Conservation (phyloP, 2,888 invertebrate genomes). For the Xestia rhomboidea region DNA sequence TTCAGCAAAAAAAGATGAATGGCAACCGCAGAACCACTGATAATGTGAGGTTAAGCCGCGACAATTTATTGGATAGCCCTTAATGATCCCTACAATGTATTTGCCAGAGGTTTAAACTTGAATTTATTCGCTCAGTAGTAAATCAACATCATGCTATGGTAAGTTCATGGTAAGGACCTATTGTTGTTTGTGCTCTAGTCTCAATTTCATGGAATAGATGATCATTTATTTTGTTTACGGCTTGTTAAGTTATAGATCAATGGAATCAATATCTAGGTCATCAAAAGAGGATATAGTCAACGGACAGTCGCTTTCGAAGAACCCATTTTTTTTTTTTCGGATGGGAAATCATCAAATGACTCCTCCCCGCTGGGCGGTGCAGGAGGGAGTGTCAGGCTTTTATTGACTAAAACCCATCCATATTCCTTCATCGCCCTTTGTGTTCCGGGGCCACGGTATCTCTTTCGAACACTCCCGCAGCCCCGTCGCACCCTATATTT, state of each 20-base stretch:
- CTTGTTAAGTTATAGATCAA: not conserved
- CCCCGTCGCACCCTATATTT: too few relatives aligned
- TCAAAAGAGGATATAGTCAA: not conserved
- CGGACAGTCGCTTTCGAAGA: not conserved
- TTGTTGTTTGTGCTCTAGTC: conserved; percentile 17
- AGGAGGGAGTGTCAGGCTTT: too few relatives aligned
- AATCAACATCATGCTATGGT: conserved; percentile 11
- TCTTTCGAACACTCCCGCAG: too few relatives aligned
- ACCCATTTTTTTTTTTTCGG: not conserved
- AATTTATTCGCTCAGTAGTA: conserved; percentile 33
- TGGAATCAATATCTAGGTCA: not conserved
- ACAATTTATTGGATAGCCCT: conserved; percentile 2
- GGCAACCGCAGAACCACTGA: not conserved
- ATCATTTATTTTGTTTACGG: conserved; percentile 9
- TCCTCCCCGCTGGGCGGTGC: too few relatives aligned
- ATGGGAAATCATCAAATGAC: too few relatives aligned
- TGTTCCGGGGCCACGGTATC: too few relatives aligned
- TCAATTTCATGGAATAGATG: conserved; percentile 34
- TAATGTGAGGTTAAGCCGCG: conserved; percentile 3
- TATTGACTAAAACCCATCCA: too few relatives aligned
- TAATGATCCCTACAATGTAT: conserved; percentile 5
- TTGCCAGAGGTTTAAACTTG: not conserved
- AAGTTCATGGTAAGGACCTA: conserved; percentile 32
- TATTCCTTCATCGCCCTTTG: too few relatives aligned
- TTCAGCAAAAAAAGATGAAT: not conserved